Evolutionary conservation across 2,888 invertebrate species (phyloP).

Genomic region (Cordilura impudica): DNA sequence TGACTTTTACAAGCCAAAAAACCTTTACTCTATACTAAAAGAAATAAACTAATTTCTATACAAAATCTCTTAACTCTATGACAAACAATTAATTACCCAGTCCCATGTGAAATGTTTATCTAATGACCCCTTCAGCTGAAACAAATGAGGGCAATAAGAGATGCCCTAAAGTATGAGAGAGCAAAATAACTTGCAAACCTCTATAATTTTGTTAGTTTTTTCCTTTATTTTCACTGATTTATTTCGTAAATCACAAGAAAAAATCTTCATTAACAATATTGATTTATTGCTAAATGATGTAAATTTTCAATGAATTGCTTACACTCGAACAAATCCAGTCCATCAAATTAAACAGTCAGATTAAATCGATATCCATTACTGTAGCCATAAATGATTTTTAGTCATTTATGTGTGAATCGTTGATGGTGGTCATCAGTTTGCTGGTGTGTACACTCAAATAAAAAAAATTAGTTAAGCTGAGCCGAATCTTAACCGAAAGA

Average conservation of each 20-base stretch:
- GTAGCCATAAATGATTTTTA: too few relatives aligned
- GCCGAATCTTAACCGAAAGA: too few relatives aligned
- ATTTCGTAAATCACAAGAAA: background rate
- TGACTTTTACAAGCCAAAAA: too few relatives aligned
- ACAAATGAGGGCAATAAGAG: background rate
- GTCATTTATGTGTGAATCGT: background rate
- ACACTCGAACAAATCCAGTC: slow-evolving; percentile 8
- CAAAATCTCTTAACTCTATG: background rate
- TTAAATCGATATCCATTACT: too few relatives aligned
- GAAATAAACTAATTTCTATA: too few relatives aligned
- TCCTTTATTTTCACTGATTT: background rate
- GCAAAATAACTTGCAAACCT: background rate
- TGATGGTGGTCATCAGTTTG: background rate
- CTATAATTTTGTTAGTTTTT: background rate
- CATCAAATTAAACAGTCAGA: background rate
- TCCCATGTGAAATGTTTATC: background rate
- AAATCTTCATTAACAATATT: slow-evolving; percentile 60
- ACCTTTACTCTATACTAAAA: too few relatives aligned
- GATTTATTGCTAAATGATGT: slow-evolving; percentile 75
- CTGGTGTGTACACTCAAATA: background rate
- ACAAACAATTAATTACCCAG: background rate
- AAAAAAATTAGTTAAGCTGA: too few relatives aligned
- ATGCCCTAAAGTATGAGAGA: background rate
- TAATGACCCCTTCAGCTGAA: background rate
- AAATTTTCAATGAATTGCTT: slow-evolving; percentile 68